phyloP scores from a whole-genome alignment of 1,140 invertebrate genomes.

The Bombus sylvicola region DNA sequence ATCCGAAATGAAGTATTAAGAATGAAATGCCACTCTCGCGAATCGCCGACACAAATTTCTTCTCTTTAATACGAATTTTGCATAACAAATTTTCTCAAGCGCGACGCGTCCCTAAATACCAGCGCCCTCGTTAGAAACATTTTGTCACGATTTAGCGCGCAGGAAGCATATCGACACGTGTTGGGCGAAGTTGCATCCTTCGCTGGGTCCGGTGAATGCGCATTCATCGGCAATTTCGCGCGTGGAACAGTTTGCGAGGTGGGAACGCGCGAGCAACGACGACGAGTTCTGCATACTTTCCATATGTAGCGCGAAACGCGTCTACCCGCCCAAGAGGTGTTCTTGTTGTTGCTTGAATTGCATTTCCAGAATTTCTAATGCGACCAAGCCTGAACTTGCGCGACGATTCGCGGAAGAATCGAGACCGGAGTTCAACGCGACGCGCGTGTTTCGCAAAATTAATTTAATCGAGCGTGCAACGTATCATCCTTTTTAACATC shows the following conservation, averaged over 20 bases:
- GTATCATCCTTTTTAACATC: neutral
- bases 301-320: constrained; percentile 51
- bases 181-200: constrained; percentile 60
- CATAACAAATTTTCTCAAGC: neutral
- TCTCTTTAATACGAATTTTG: neutral
- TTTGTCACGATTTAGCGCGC: constrained; percentile 13
- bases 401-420: neutral
- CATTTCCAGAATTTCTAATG: constrained; percentile 50
- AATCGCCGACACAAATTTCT: neutral
- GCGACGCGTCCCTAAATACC: neutral
- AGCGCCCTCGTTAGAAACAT: constrained; percentile 19
- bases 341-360: constrained; percentile 57
- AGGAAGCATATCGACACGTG: constrained; percentile 65
- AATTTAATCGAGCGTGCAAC: neutral
- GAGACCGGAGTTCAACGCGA: no score
- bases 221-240: constrained; percentile 76
- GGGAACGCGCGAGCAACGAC: constrained; percentile 51
- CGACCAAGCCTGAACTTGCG: neutral
- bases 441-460: neutral
- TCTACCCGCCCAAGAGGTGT: constrained; percentile 38
- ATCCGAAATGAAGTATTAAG: neutral
- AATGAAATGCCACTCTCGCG: neutral
- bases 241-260: constrained; percentile 54
- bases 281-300: constrained; percentile 62
- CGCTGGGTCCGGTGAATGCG: constrained; percentile 67